A percentile compares a stretch with the other conserved stretches of the same genome.
Evolutionary conservation across 2,888 invertebrate species (phyloP).

Genomic region (Andrena marginata): DNA sequence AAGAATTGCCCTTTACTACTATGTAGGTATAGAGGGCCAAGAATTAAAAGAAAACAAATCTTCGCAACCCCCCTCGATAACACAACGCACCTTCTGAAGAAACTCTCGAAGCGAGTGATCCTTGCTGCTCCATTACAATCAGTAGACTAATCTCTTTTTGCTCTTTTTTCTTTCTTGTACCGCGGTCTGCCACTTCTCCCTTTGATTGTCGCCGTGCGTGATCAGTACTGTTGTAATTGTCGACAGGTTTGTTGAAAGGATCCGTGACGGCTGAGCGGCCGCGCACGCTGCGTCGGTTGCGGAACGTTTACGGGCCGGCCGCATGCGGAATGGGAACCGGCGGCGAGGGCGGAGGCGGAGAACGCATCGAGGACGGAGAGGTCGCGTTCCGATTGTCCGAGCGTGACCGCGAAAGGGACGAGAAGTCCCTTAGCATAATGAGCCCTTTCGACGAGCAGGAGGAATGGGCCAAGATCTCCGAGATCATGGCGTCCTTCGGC

Average conservation of each 20-base stretch:
- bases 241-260: conserved; percentile 92
- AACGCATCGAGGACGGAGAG: conserved; percentile 82
- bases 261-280: conserved; percentile 92
- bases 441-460: conserved; percentile 97
- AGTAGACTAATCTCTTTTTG: no score
- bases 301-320: conserved; percentile 89
- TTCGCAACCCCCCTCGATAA: no score
- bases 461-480: conserved; percentile 98
- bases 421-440: conserved; percentile 88
- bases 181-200: background rate
- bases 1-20: no score
- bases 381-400: conserved; percentile 80
- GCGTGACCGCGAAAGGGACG: conserved; percentile 83
- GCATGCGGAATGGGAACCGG: conserved; percentile 83
- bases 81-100: background rate
- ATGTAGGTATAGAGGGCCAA: no score
- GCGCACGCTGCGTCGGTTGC: conserved; percentile 91
- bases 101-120: background rate
- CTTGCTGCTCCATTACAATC: no score
- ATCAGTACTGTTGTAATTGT: conserved; percentile 66
- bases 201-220: background rate
- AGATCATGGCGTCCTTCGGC: conserved; percentile 97
- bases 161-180: no score
- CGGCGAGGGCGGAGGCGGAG: conserved; percentile 81
- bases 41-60: no score